Evolutionary conservation across 53 echinoderm and acorn worm species (phyloP), one percentile per base, ranked within the genome.

Genomic region (Holothuria leucospilota): DNA sequence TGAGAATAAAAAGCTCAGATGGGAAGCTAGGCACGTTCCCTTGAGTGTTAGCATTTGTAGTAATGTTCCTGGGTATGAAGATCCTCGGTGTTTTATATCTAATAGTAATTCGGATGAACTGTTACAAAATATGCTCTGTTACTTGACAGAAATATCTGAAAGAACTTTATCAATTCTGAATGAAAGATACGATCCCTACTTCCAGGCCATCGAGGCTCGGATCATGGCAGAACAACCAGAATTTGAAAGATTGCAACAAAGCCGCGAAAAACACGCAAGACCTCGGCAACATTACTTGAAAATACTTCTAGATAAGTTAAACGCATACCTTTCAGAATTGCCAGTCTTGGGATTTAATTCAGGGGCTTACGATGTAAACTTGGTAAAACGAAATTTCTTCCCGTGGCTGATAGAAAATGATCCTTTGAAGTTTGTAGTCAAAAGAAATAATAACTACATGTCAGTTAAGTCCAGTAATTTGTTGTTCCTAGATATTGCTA

Each of bases 401-500:
- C 80, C 87, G 12, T 79, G 51, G 41, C 53, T 87, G 13, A 15
- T 78, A 29, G 87, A 66, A 63, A 86, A 86, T 42, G 74, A 74
- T 39, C 86, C 86, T 10, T 24, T 86, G 13, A 74, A 86, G 20
- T 72, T 60, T 29, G 23, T 77, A 13, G 71, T 88, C 9, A 88
- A 88, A 52, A 39, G 81, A 42, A 82, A 69, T 38, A 69, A 82
- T 70, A 82, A 39, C 15, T 82, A 88, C 60, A 88, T 92, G 92
- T 42, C 58, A 13, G 41, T 90, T 21, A 83, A 89, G 67, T 90
- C 87, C 1, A 61, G 79, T 0, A 39, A 62, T 5, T 49, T 93
- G 20, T 77, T 84, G 30, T 90, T 90, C 52, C 73, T 90, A 8
- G 88, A 93, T 39, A 87, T 93, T 64, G 34, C 51, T 14, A 87